Evolutionary conservation across 2,113 vertebrate species (phyloP), one percentile per base, ranked within the genome.

Genomic region (Rhinopithecus roxellana): DNA sequence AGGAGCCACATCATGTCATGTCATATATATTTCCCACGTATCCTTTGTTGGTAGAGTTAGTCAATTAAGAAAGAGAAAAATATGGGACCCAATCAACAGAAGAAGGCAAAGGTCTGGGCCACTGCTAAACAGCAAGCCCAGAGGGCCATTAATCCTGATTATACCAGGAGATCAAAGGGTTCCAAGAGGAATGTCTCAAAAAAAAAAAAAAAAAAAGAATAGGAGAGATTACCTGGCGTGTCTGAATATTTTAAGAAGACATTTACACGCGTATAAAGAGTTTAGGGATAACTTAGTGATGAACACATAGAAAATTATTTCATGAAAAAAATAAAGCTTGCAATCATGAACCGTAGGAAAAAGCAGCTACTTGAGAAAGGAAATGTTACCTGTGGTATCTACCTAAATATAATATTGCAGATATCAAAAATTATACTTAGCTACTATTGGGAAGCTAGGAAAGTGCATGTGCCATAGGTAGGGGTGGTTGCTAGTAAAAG

Each of bases 31-130:
- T 30, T 78, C 67, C 50, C 13, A 83, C 4, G 3, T 67, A n/a
- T 35, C 45, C 18, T 89, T 85, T 84, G 40, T 69, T 48, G 1
- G 12, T 6, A 95, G 61, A 32, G 35, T 35, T 52, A 85, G 22
- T 55, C 93, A 90, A 57, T 67, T 55, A 93, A 79, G 64, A 83
- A 93, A 92, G 25, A 50, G 20, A 43, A 74, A 96, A 50, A 67
- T 23, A 45, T 0, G 13, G n/a, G 32, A 72, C 35, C 16, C 64
- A 96, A 23, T 38, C 32, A 82, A 55, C 40, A 59, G 23, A 64
- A 40, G 16, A 84, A 40, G 22, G 55, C 35, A 75, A 78, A 87
- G 18, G 30, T 25, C 27, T 70, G 25, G n/a, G 55, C 61, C 30
- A 40, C 4, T 74, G 38, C 14, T 52, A 57, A 84, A 72, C 9